Percentiles rank a stretch among this genome's conserved stretches.
Evolutionary conservation across 1,140 invertebrate species (phyloP).

Genomic region (Cotesia vestalis): DNA sequence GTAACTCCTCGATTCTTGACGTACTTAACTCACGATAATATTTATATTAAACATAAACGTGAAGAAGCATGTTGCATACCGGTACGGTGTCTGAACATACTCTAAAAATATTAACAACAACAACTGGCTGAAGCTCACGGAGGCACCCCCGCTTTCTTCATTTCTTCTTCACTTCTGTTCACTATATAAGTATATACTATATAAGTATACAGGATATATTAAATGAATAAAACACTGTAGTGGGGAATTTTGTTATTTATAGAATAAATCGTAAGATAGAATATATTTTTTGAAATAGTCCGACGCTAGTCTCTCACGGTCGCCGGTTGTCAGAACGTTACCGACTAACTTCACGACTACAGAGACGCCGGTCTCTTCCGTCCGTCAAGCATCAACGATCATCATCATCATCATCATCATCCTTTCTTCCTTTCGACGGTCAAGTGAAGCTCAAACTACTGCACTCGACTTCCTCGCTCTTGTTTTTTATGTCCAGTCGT

Average conservation of each 20-base stretch:
- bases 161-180: too few species aligned
- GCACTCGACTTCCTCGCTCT: slow-evolving; percentile 1
- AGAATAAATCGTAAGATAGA: neutral
- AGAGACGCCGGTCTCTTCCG: slow-evolving; percentile 18
- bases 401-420: too few species aligned
- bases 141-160: slow-evolving; percentile 11
- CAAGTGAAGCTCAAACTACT: slow-evolving; percentile 22
- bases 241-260: slow-evolving; percentile 28
- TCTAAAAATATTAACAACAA: slow-evolving; percentile 40
- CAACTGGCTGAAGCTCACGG: neutral
- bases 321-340: slow-evolving; percentile 29
- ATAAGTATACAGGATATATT: neutral
- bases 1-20: slow-evolving; percentile 1
- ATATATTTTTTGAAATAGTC: slow-evolving; percentile 28
- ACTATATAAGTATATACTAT: neutral
- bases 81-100: slow-evolving; percentile 21
- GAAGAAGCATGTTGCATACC: neutral
- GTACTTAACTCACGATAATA: neutral
- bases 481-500: neutral
- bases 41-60: slow-evolving; percentile 3
- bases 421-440: slow-evolving; percentile 9
- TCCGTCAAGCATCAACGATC: slow-evolving; percentile 32
- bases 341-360: neutral
- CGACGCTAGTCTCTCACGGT: slow-evolving; percentile 32
- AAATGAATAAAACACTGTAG: neutral